These are phyloP conservation scores for Psittacula derbiana DNA, from an alignment of 2,797 vertebrate genomes.

Conservation along the genomic window DNA sequence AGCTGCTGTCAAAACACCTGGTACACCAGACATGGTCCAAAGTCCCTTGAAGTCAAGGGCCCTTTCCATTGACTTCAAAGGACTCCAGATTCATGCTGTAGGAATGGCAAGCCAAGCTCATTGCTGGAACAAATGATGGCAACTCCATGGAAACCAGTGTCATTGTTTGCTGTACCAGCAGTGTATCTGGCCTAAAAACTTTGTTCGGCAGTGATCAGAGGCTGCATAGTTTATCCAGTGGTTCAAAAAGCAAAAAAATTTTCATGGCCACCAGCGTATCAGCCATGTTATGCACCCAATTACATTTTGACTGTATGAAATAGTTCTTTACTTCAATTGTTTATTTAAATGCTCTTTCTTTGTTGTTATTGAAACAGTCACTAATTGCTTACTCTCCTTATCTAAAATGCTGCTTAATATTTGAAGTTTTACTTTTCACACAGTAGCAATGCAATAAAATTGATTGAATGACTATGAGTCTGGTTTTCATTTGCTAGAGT, in stretches of 20 bases:
- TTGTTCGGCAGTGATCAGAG: not conserved
- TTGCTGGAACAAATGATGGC: not conserved
- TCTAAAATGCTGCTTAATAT: constrained; percentile 12
- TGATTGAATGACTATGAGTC: not conserved
- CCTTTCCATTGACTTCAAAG: not conserved
- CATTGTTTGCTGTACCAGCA: not conserved
- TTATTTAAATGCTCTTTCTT: not conserved
- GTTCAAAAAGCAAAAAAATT: constrained; percentile 8
- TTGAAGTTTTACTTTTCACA: not conserved
- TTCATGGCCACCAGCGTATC: constrained; percentile 11
- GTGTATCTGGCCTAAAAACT: constrained; percentile 16
- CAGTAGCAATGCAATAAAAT: constrained; percentile 24
- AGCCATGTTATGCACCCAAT: not conserved
- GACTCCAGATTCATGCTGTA: not conserved
- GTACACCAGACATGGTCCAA: not conserved
- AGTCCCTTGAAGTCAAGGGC: not conserved
- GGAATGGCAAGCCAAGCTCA: not conserved
- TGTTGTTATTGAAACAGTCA: not conserved
- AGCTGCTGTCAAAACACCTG: not conserved
- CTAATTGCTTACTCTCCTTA: not conserved
- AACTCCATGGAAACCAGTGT: not conserved
- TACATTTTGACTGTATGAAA: not conserved
- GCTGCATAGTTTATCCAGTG: not conserved
- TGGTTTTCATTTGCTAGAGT: constrained; percentile 36
- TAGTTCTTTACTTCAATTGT: not conserved